phyloP scores from a whole-genome alignment of 2,797 vertebrate genomes.

The Aratinga solstitialis region DNA sequence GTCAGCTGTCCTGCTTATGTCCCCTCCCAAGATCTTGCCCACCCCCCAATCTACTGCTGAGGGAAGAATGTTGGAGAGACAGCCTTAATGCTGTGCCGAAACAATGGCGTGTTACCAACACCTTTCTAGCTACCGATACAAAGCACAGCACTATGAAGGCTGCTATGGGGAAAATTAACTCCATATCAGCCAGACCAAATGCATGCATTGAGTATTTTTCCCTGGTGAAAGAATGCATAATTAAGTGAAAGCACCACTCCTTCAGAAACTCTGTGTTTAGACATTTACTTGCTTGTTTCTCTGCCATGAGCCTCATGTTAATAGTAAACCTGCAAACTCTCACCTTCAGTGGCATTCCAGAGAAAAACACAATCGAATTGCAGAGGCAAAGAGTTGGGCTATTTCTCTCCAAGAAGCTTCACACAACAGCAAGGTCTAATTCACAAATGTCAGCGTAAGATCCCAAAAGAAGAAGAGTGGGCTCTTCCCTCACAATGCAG shows the following conservation, averaged over 20 bases:
- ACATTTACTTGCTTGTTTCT: neutral
- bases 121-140: neutral
- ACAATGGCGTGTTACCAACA: neutral
- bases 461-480: neutral
- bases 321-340: neutral
- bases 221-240: neutral
- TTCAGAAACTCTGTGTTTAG: neutral
- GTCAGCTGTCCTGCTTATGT: neutral
- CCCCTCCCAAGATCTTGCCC: neutral
- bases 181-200: neutral
- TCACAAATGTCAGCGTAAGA: neutral
- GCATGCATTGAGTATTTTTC: neutral
- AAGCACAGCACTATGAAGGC: neutral
- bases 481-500: neutral
- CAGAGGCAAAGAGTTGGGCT: neutral
- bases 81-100: neutral
- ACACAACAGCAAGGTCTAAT: neutral
- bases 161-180: neutral
- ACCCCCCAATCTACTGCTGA: rapidly evolving
- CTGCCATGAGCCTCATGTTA: neutral
- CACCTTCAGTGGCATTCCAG: neutral
- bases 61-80: neutral
- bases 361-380: neutral
- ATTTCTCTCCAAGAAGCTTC: neutral
- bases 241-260: neutral